These are phyloP conservation scores for Pachypsylla venusta DNA, from an alignment of 1,140 invertebrate genomes.

Conservation along the genomic window DNA sequence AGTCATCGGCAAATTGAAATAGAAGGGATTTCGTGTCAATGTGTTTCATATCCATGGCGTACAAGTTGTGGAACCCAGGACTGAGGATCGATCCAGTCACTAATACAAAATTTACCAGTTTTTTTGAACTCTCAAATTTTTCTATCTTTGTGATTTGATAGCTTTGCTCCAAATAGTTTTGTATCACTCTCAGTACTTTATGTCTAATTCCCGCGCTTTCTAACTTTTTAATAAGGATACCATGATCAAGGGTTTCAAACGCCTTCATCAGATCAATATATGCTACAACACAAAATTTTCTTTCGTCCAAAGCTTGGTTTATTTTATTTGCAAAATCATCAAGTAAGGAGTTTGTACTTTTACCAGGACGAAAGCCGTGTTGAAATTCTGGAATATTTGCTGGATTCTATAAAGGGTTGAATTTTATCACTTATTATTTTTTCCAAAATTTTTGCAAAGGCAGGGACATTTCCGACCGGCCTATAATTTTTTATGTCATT, in stretches of 20 bases:
- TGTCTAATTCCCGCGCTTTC: neutral
- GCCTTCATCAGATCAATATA: slow-evolving; percentile 1
- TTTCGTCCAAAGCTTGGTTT: neutral
- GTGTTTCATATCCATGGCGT: neutral
- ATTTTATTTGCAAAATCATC: neutral
- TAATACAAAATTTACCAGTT: neutral
- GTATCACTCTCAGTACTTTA: neutral
- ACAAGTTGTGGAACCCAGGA: neutral
- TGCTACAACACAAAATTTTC: neutral
- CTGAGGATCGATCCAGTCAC: neutral
- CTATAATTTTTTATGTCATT: neutral
- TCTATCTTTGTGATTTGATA: neutral
- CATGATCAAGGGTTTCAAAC: neutral
- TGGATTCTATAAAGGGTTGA: neutral
- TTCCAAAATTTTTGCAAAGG: neutral
- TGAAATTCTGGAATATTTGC: neutral
- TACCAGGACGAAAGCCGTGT: neutral
- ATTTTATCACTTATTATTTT: neutral
- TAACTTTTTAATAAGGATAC: neutral
- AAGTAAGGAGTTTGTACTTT: neutral
- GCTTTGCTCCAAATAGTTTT: neutral
- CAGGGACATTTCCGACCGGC: slow-evolving; percentile 1
- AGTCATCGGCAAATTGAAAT: slow-evolving; percentile 4
- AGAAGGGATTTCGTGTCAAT: neutral
- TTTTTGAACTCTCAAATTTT: neutral